Evolutionary conservation across 2,113 vertebrate species (phyloP), one percentile per base, ranked within the genome.

Genomic region (Myrmecophaga tridactyla): DNA sequence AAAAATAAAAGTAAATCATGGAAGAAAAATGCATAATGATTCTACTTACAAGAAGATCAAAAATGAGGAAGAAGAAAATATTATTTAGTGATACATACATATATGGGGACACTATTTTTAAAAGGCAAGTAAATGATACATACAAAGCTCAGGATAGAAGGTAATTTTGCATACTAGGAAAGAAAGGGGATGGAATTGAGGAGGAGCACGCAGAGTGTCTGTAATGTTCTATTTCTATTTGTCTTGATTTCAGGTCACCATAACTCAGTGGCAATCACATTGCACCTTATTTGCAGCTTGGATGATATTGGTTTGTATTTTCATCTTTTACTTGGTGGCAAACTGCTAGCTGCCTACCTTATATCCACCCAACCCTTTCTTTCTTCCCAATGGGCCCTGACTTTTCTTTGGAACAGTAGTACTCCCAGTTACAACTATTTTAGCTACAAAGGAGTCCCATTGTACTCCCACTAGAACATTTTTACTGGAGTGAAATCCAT

Each of bases 231-330:
- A 14, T 9, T 14, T 43, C 56, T 10, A 14, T 63, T 83, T 41
- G 27, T 14, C 13, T 53, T 5, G 29, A 69, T n/a, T 8, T 25
- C 39, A 3, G 29, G 15, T 46, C 29, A 60, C 27, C 34, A 27
- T 39, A 4, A 34, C 48, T 18, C 14, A 3, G 76, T 3, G 14
- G 14, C 29, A 1, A 36, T 8, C 6, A 3, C 18, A 0, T 6
- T 34, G 3, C 25, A 9, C 34, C 9, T 4, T 23, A 9, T 31
- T 65, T 31, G 58, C 72, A 6, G 1, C 2, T 13, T 43, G 48
- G 12, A 29, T 6, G 12, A 46, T 12, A 34, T 8, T 15, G 23
- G 10, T 31, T 36, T 62, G 7, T 10, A 3, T 31, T 11, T 23
- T 17, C 48, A 6, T 31, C 46, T 51, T 67, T 41, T 12, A 27